Conservation (phyloP, 2,888 invertebrate genomes). For the Lasioglossum malachurum region DNA sequence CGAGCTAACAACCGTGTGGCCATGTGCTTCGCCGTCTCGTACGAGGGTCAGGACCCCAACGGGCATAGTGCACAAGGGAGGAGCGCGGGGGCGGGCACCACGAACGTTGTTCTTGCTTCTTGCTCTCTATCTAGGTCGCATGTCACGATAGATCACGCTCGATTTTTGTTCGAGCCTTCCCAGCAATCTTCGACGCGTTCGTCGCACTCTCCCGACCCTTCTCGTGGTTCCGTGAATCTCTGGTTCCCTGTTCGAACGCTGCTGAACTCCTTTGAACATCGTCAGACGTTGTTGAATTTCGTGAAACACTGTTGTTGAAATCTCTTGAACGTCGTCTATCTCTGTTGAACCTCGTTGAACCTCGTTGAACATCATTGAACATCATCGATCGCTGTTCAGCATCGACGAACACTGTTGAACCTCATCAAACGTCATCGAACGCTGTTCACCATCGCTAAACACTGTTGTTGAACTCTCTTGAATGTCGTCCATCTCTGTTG, state of each 20-base stretch:
- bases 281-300: too few species aligned
- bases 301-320: too few species aligned
- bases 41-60: constrained; percentile 52
- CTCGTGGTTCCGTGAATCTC: background rate
- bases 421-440: too few species aligned
- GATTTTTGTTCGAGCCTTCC: background rate
- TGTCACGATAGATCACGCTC: constrained; percentile 9
- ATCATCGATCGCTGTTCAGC: too few species aligned
- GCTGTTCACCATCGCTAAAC: too few species aligned
- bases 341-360: too few species aligned
- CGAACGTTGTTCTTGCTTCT: background rate
- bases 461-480: too few species aligned
- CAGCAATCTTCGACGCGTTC: background rate
- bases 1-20: constrained; percentile 40
- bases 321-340: too few species aligned
- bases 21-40: constrained; percentile 42
- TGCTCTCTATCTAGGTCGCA: constrained; percentile 44
- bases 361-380: too few species aligned
- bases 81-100: constrained; percentile 15
- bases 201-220: background rate
- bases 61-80: constrained; percentile 29
- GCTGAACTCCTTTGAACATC: too few species aligned
- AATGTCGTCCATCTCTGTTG: too few species aligned
- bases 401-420: too few species aligned
- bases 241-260: background rate